Percentiles rank a stretch among this genome's conserved stretches.
Evolutionary conservation across 2,113 vertebrate genomes (phyloP).

Genomic region (Zootoca vivipara): DNA sequence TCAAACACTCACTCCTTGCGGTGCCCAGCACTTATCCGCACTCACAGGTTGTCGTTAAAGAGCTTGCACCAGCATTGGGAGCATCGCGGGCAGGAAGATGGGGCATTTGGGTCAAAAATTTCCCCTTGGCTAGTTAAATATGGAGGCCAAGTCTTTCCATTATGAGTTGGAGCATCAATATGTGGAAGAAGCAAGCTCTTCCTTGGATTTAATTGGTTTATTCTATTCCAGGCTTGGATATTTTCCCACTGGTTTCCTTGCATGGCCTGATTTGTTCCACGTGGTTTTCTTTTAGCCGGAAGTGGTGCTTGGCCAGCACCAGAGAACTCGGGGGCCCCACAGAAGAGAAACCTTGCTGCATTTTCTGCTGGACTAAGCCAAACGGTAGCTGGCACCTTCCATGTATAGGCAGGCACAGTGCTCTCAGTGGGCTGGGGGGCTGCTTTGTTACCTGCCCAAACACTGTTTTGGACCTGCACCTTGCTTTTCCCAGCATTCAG

Average conservation of each 20-base stretch:
- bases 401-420: not conserved
- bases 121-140: not conserved
- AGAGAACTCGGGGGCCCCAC: not conserved
- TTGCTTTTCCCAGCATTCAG: not conserved
- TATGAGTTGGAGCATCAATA: not conserved
- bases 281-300: not conserved
- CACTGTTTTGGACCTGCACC: not conserved
- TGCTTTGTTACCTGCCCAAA: not conserved
- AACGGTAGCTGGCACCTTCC: conserved; percentile 12
- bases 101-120: not conserved
- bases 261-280: not conserved
- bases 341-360: not conserved
- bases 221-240: not conserved
- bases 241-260: not conserved
- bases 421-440: not conserved
- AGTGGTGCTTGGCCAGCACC: not conserved
- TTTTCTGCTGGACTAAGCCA: conserved; percentile 17
- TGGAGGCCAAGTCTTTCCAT: not conserved
- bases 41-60: not conserved
- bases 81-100: not conserved
- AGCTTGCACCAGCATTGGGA: conserved; percentile 11
- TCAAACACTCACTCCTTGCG: not conserved
- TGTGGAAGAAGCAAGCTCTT: conserved; percentile 13
- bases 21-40: not conserved
- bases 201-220: not conserved